Conservation (phyloP, 1,140 invertebrate genomes). For the Melanaphis sacchari region DNA sequence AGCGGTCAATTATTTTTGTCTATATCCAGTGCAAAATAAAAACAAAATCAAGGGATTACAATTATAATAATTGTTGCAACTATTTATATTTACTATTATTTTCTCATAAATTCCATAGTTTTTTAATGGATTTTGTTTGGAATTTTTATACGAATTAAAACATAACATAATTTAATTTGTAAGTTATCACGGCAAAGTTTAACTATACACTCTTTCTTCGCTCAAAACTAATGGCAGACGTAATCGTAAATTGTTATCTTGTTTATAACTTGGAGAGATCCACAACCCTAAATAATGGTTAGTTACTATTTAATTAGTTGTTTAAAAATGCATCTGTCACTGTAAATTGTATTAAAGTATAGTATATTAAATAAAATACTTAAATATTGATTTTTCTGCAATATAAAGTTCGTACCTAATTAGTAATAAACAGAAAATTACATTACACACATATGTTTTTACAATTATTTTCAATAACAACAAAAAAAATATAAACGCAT, state of each 20-base stretch:
- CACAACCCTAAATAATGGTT: neutral
- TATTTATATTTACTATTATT: neutral
- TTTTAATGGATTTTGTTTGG: neutral
- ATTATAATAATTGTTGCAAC: neutral
- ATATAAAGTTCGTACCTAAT: neutral
- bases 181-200: neutral
- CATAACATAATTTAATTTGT: neutral
- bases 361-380: neutral
- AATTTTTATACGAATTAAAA: slow-evolving; percentile 2
- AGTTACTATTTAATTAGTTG: slow-evolving; percentile 26
- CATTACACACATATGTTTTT: fast-evolving
- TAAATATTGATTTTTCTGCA: neutral
- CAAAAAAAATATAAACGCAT: too few relatives aligned
- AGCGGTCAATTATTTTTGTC: neutral
- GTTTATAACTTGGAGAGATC: neutral
- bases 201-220: neutral
- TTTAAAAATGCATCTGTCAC: neutral
- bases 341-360: neutral
- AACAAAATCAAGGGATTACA: neutral
- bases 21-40: neutral
- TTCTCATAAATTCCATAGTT: neutral
- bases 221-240: neutral
- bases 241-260: neutral
- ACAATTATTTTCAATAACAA: neutral
- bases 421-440: neutral